A percentile compares a stretch with the other conserved stretches of the same genome.
phyloP scores from a whole-genome alignment of 2,113 vertebrate genomes.

The Ceuthmochares aereus region DNA sequence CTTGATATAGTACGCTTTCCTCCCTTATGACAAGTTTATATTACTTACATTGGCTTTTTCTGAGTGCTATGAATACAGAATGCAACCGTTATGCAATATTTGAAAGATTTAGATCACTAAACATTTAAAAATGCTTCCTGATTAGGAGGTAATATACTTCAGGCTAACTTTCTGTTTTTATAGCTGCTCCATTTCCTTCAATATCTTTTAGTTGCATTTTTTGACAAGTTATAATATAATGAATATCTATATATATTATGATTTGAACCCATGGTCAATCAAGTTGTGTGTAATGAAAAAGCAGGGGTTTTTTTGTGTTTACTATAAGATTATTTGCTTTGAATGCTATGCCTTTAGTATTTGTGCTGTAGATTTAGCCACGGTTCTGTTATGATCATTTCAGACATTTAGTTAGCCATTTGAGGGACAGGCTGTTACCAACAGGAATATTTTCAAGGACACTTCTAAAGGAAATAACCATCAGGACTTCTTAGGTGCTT shows the following conservation, averaged over 20 bases:
- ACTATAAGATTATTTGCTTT: conserved; percentile 15
- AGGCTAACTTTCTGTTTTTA: not conserved
- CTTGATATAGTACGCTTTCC: not conserved
- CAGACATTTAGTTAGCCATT: conserved; percentile 37
- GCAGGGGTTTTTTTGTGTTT: not conserved
- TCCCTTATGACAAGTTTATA: not conserved
- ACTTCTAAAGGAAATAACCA: conserved; percentile 39
- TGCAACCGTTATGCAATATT: not conserved
- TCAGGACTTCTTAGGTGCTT: conserved; percentile 45
- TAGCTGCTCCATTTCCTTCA: not conserved
- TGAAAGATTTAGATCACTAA: not conserved
- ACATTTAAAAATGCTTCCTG: not conserved
- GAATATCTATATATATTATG: not conserved
- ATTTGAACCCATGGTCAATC: not conserved
- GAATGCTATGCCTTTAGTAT: conserved; percentile 20
- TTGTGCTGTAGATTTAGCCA: not conserved
- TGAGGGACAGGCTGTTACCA: conserved; percentile 16
- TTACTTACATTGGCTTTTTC: not conserved
- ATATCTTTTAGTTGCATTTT: not conserved
- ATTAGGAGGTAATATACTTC: not conserved
- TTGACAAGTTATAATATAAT: not conserved
- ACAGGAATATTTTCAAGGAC: conserved; percentile 21
- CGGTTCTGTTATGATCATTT: conserved; percentile 41
- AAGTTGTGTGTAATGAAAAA: not conserved
- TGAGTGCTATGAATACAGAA: not conserved